phyloP scores from a whole-genome alignment of 1,140 invertebrate species.

The Leptestheria dahalacensis region DNA sequence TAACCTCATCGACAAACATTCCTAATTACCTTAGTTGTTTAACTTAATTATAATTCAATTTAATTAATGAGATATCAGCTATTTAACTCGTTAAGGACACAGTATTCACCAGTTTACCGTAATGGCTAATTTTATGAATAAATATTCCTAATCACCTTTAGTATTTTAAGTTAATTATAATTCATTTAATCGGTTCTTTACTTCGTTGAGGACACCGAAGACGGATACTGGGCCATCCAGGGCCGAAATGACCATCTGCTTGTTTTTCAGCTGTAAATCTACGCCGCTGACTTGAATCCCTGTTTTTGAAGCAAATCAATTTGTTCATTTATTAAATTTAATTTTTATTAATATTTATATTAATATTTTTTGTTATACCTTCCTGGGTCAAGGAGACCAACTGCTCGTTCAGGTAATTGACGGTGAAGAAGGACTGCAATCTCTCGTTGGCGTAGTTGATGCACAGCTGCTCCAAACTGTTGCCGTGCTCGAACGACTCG shows the following conservation, averaged over 20 bases:
- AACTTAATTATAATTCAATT: too few species aligned
- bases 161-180: too few species aligned
- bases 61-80: too few species aligned
- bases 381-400: slow-evolving; percentile 40
- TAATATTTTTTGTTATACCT: slow-evolving; percentile 32
- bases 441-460: slow-evolving; percentile 59
- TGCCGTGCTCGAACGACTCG: slow-evolving; percentile 49
- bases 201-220: slow-evolving; percentile 31
- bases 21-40: too few species aligned
- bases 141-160: too few species aligned
- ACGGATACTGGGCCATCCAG: slow-evolving; percentile 24
- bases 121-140: too few species aligned
- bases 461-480: slow-evolving; percentile 57
- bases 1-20: too few species aligned
- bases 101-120: too few species aligned
- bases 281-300: slow-evolving; percentile 19
- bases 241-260: slow-evolving; percentile 39
- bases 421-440: slow-evolving; percentile 49
- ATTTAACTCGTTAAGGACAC: too few species aligned
- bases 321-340: not conserved
- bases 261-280: slow-evolving; percentile 26
- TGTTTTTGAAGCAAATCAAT: too few species aligned
- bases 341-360: slow-evolving; percentile 41
- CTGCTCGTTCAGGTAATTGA: slow-evolving; percentile 42
- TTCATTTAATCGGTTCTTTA: too few species aligned